Conservation (phyloP, 2,113 vertebrate genomes). For the Talpa occidentalis region DNA sequence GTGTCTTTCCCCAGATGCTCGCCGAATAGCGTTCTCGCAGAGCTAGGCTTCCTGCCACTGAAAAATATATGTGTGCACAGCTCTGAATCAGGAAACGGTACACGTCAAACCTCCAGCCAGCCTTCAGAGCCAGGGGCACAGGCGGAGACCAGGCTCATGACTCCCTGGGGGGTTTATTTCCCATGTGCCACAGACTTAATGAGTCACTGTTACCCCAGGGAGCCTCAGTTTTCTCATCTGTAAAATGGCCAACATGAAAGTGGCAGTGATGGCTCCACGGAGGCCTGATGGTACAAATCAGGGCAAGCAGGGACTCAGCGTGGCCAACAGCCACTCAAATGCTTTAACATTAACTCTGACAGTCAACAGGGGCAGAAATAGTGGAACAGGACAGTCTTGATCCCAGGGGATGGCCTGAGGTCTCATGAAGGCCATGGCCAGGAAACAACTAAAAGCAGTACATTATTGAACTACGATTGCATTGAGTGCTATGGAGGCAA, state of each 20-base stretch:
- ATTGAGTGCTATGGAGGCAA: neutral
- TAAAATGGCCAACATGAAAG: neutral
- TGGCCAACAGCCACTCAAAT: neutral
- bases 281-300: neutral
- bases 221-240: neutral
- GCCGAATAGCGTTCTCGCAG: neutral
- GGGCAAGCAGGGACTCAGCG: neutral
- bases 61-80: neutral
- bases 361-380: neutral
- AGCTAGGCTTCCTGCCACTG: neutral
- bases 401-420: neutral
- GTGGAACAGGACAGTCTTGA: neutral
- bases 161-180: neutral
- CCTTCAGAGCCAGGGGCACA: neutral
- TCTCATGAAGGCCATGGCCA: neutral
- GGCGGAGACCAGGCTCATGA: neutral
- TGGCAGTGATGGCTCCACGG: neutral
- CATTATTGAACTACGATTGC: neutral
- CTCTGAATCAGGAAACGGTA: neutral
- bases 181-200: neutral
- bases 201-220: neutral
- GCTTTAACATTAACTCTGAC: rapidly evolving
- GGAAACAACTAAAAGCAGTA: neutral
- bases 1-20: conserved; percentile 12
- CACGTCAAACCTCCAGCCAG: neutral